phyloP scores from a whole-genome alignment of 2,888 invertebrate genomes.

The Drosophila colorata region DNA sequence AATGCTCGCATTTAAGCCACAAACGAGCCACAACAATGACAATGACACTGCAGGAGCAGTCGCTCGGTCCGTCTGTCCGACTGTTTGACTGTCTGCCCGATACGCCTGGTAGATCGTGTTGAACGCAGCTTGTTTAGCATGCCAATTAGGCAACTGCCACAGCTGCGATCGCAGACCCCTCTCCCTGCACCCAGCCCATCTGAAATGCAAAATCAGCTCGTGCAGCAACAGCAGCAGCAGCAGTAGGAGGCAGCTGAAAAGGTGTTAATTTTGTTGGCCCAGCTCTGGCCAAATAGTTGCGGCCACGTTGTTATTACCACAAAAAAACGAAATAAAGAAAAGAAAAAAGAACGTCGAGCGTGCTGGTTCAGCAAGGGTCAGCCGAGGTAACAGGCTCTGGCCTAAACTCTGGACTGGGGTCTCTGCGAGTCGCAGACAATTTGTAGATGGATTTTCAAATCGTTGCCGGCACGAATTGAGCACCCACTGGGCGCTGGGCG shows the following conservation, averaged over 20 bases:
- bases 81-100: slow-evolving; percentile 51
- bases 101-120: slow-evolving; percentile 78
- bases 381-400: slow-evolving; percentile 57
- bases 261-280: slow-evolving; percentile 84
- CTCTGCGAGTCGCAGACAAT: slow-evolving; percentile 60
- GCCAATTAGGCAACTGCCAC: slow-evolving; percentile 75
- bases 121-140: slow-evolving; percentile 81
- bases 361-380: slow-evolving; percentile 85
- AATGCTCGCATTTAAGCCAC: slow-evolving; percentile 54
- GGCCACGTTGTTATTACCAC: slow-evolving; percentile 85
- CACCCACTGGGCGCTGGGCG: slow-evolving; percentile 52
- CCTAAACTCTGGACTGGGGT: slow-evolving; percentile 28
- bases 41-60: slow-evolving; percentile 44
- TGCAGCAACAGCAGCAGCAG: slow-evolving; percentile 49
- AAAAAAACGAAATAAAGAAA: slow-evolving; percentile 47
- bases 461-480: slow-evolving; percentile 75
- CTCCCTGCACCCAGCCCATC: slow-evolving; percentile 56
- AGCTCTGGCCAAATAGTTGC: slow-evolving; percentile 82
- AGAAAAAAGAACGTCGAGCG: slow-evolving; percentile 74
- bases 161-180: slow-evolving; percentile 42
- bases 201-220: slow-evolving; percentile 82
- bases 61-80: slow-evolving; percentile 30
- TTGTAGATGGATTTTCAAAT: slow-evolving; percentile 75
- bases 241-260: slow-evolving; percentile 73
- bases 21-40: slow-evolving; percentile 53